phyloP scores from a whole-genome alignment of 2,888 invertebrate genomes.

The Sympetrum striolatum region DNA sequence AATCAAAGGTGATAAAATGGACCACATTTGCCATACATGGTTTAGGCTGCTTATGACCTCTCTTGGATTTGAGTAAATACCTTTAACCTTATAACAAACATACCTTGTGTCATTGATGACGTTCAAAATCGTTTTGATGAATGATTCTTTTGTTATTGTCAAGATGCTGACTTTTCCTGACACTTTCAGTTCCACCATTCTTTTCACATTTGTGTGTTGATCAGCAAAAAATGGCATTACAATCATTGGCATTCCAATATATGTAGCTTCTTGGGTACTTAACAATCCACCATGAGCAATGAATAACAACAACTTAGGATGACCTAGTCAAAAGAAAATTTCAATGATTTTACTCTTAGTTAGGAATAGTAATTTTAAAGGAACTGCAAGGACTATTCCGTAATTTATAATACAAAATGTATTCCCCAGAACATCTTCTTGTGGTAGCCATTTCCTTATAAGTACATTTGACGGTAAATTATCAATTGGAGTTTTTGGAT shows the following conservation, averaged over 20 bases:
- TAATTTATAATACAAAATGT: neutral
- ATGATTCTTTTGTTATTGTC: neutral
- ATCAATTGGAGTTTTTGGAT: neutral
- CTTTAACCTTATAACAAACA: neutral
- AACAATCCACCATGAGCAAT: slow-evolving; percentile 12
- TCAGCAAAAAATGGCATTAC: slow-evolving; percentile 28
- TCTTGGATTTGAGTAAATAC: neutral
- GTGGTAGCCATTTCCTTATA: slow-evolving; percentile 17
- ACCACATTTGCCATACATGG: too few relatives aligned
- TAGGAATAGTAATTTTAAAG: neutral
- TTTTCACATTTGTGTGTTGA: neutral
- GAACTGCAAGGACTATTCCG: neutral
- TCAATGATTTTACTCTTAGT: too few relatives aligned
- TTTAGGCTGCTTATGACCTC: too few relatives aligned
- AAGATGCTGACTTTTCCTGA: neutral
- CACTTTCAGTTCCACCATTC: neutral
- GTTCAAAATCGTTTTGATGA: neutral
- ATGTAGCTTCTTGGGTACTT: slow-evolving; percentile 8
- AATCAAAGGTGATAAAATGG: too few relatives aligned
- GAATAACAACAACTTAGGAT: slow-evolving; percentile 2
- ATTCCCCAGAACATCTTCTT: slow-evolving; percentile 34
- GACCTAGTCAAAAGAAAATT: neutral
- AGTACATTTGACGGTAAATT: slow-evolving; percentile 2
- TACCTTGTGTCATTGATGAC: slow-evolving; percentile 13
- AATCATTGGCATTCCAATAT: slow-evolving; percentile 7